Conservation (phyloP, 2,113 vertebrate species). For the Oreochromis spilurus region DNA sequence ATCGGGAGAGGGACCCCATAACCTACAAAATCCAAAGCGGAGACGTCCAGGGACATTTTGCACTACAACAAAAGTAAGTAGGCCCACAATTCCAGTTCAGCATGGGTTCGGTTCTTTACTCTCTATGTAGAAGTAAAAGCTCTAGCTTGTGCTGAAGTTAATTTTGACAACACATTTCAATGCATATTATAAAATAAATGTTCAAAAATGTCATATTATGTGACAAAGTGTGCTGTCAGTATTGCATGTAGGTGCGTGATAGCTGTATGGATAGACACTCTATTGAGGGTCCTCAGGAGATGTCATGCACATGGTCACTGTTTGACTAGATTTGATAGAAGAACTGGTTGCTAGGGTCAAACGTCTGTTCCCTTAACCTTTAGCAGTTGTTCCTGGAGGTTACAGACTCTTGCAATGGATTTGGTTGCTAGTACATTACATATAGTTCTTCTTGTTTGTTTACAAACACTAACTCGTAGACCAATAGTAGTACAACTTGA, state of each 20-base stretch:
- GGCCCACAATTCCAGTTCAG: neutral
- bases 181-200: neutral
- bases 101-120: neutral
- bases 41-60: conserved; percentile 86
- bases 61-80: conserved; percentile 83
- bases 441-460: neutral
- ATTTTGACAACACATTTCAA: neutral
- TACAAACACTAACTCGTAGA: neutral
- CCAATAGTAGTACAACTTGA: neutral
- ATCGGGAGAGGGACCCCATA: conserved; percentile 89
- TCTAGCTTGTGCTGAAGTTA: neutral
- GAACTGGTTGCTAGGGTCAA: neutral
- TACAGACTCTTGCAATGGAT: neutral
- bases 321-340: neutral
- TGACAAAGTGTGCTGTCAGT: neutral
- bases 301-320: neutral
- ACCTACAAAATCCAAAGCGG: conserved; percentile 86
- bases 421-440: neutral
- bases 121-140: neutral
- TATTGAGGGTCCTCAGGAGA: neutral
- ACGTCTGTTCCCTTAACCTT: neutral
- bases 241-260: neutral
- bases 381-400: neutral
- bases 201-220: neutral
- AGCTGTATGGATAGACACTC: neutral